phyloP scores from a whole-genome alignment of 2,113 vertebrate genomes.

The Astatotilapia flaviijosephi region DNA sequence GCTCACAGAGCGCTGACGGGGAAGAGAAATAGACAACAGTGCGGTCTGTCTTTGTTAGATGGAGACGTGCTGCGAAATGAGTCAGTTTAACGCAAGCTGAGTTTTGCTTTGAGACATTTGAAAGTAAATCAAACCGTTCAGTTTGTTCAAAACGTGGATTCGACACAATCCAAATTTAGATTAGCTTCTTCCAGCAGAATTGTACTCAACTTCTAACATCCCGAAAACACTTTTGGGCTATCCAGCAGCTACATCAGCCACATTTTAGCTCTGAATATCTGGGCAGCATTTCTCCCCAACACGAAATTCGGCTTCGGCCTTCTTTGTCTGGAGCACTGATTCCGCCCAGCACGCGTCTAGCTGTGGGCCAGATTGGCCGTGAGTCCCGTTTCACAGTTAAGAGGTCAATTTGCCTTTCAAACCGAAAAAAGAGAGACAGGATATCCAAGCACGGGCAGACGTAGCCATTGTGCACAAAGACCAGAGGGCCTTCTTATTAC shows the following conservation, averaged over 20 bases:
- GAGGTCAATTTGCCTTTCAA: slow-evolving; percentile 92
- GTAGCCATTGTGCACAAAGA: slow-evolving; percentile 72
- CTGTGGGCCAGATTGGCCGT: slow-evolving; percentile 82
- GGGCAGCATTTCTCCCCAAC: background rate
- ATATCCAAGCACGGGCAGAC: slow-evolving; percentile 70
- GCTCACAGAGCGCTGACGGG: background rate
- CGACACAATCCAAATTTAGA: background rate
- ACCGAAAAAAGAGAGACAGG: slow-evolving; percentile 63
- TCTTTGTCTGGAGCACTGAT: slow-evolving; percentile 68
- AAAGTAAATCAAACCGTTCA: background rate
- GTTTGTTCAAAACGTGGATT: background rate
- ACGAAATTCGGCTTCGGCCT: slow-evolving; percentile 28
- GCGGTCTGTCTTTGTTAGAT: background rate
- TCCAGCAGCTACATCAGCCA: background rate
- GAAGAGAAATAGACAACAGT: background rate
- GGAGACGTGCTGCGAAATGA: background rate
- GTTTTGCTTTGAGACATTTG: background rate
- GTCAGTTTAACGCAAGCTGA: background rate
- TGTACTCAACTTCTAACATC: background rate
- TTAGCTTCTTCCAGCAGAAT: background rate
- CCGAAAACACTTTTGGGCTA: background rate
- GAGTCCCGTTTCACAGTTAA: slow-evolving; percentile 78
- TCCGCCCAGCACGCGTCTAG: slow-evolving; percentile 81
- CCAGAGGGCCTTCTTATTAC: slow-evolving; percentile 80
- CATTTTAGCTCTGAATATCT: background rate